Percentiles rank a stretch among this genome's conserved stretches.
These are phyloP conservation scores for Chaenogobius annularis DNA, from an alignment of 2,113 vertebrate species.

Conservation along the genomic window DNA sequence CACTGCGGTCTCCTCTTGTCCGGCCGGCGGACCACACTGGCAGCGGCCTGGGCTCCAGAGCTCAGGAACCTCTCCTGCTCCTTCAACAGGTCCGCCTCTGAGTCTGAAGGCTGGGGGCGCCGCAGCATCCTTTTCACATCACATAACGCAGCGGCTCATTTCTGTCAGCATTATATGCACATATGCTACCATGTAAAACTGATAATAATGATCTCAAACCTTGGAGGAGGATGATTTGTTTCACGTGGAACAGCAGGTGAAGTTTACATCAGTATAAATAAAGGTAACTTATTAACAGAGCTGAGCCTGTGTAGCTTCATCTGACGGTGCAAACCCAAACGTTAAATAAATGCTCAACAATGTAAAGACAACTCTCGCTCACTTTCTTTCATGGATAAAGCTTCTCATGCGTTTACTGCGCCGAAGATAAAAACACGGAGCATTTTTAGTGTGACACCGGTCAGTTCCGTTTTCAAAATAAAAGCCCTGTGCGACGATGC, in stretches of 20 bases:
- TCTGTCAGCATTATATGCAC: not conserved
- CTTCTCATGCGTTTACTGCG: not conserved
- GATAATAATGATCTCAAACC: not conserved
- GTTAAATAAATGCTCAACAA: not conserved
- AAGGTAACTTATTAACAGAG: not conserved
- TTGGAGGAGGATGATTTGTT: not conserved
- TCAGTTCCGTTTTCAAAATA: slow-evolving; percentile 5
- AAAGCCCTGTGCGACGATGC: not conserved
- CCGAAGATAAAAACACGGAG: not conserved
- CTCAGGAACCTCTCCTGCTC: slow-evolving; percentile 88
- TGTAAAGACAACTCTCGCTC: not conserved
- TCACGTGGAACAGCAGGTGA: slow-evolving; percentile 15
- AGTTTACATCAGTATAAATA: slow-evolving; percentile 17
- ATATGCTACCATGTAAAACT: not conserved
- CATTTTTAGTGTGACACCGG: not conserved
- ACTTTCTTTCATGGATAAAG: not conserved
- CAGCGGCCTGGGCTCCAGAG: slow-evolving; percentile 79
- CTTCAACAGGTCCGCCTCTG: slow-evolving; percentile 86
- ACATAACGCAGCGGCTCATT: not conserved
- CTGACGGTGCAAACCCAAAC: not conserved
- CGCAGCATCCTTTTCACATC: slow-evolving; percentile 80
- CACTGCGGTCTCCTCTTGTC: slow-evolving; percentile 82
- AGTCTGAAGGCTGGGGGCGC: slow-evolving; percentile 90
- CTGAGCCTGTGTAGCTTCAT: not conserved
- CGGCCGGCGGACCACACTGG: slow-evolving; percentile 82